Conservation (phyloP, 2,113 vertebrate genomes). For the Himantopus leucocephalus region DNA sequence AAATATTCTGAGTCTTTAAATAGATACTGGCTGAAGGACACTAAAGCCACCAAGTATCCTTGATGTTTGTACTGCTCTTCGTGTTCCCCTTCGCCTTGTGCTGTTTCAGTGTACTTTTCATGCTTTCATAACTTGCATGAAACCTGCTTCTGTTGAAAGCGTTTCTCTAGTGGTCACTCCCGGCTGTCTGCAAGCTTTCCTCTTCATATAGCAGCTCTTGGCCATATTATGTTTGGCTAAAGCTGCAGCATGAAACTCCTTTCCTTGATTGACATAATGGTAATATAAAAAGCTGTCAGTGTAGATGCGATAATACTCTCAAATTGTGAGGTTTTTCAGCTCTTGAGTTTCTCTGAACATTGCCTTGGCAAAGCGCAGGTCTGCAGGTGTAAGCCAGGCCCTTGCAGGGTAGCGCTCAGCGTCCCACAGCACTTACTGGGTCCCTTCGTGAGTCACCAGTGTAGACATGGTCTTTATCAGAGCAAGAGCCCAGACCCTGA, state of each 20-base stretch:
- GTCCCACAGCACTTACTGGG: fast-evolving
- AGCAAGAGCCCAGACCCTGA: neutral
- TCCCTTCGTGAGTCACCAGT: fast-evolving
- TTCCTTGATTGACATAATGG: neutral
- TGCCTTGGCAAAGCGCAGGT: neutral
- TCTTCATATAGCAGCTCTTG: neutral
- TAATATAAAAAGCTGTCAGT: neutral
- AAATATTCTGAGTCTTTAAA: constrained; percentile 13
- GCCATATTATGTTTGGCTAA: neutral
- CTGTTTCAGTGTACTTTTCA: neutral
- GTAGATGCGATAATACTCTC: neutral
- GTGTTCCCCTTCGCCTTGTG: neutral
- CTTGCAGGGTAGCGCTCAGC: neutral
- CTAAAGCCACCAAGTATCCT: neutral
- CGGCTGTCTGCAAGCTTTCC: neutral
- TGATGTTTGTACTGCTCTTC: neutral
- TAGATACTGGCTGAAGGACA: neutral
- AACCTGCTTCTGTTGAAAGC: neutral
- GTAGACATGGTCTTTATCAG: fast-evolving
- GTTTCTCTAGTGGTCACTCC: neutral
- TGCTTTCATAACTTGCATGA: neutral
- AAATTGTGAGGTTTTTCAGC: neutral
- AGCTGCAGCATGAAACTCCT: neutral
- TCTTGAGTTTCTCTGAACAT: neutral
- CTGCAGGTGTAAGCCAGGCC: neutral